phyloP scores from a whole-genome alignment of 1,140 invertebrate genomes.

The Drosophila albomicans region DNA sequence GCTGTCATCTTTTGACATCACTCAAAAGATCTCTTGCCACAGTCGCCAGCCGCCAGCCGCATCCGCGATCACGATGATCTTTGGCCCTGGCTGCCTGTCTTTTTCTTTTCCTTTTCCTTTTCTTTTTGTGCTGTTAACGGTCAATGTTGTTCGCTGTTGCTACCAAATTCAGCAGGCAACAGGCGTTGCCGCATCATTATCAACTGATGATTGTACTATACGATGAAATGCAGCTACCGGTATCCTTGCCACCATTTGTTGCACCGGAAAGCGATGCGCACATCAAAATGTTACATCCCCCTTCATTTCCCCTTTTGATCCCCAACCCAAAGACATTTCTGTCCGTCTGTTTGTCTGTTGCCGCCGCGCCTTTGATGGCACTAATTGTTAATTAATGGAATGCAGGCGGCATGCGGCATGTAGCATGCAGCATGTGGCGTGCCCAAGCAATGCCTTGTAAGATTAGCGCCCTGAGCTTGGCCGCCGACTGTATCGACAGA shows the following conservation, averaged over 20 bases:
- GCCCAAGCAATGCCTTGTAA: conserved; percentile 49
- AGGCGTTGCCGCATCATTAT: conserved; percentile 78
- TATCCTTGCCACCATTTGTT: conserved; percentile 50
- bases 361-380: conserved; percentile 61
- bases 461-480: conserved; percentile 33
- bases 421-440: conserved; percentile 40
- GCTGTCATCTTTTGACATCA: conserved; percentile 81
- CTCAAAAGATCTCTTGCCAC: conserved; percentile 49
- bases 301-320: background rate
- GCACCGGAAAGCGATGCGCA: conserved; percentile 58
- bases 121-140: conserved; percentile 51
- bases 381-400: conserved; percentile 82
- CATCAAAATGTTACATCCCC: conserved; percentile 24
- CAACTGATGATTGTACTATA: conserved; percentile 60
- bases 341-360: background rate
- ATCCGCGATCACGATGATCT: background rate
- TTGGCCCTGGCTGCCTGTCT: conserved; percentile 10
- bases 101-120: background rate
- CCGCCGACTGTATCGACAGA: conserved; percentile 4
- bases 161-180: conserved; percentile 35
- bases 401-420: conserved; percentile 62
- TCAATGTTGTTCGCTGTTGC: conserved; percentile 52
- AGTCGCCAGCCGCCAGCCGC: background rate
- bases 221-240: conserved; percentile 50
- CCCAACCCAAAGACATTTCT: conserved; percentile 7